Evolutionary conservation across 2,888 invertebrate species (phyloP), one percentile per base, ranked within the genome.

Genomic region (Microdon myrmicae): DNA sequence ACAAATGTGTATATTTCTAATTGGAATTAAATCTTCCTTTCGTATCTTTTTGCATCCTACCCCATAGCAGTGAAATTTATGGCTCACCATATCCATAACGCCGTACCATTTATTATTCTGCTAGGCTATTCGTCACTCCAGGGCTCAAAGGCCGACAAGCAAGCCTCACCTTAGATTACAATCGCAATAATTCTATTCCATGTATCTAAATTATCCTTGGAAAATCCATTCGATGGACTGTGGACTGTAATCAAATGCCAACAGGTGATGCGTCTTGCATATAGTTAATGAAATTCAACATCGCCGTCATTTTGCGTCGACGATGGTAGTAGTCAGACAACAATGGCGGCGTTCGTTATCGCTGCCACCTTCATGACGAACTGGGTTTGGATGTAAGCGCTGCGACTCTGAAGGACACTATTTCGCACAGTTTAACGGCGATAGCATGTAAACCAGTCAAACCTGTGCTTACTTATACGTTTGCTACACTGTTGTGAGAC

Each of bases 191-290:
- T 31, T 47, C 16, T 32, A 48, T n/a, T n/a, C 31, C 44, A 12
- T 55, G 61, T 49, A 55, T 34, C 39, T 37, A 54, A 61, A 61
- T 61, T 61, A 55, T 61, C 61, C 49, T 45, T 55, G 49, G 49
- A 51, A 51, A 56, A 51, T 61, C 56, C 45, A 61, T 61, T 61
- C 39, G 34, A 22, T 45, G 17, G 45, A 44, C 61, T 31, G 56
- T 51, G 55, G 39, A 34, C 44, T 22, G 22, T 34, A 60, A 54
- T 54, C 54, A 39, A 19, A 20, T 26, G 5, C 25, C 7, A 22
- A 19, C 26, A n/a, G n/a, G n/a, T n/a, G 8, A 12, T n/a, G 14
- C 9, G 35, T 12, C 31, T 12, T 43, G 38, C n/a, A n/a, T n/a
- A n/a, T n/a, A n/a, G n/a, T n/a, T 9, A 55, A 55, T 45, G 32